Base-by-base conservation (phyloP, 2,797 vertebrate genomes). In the Eulemur coronatus region DNA sequence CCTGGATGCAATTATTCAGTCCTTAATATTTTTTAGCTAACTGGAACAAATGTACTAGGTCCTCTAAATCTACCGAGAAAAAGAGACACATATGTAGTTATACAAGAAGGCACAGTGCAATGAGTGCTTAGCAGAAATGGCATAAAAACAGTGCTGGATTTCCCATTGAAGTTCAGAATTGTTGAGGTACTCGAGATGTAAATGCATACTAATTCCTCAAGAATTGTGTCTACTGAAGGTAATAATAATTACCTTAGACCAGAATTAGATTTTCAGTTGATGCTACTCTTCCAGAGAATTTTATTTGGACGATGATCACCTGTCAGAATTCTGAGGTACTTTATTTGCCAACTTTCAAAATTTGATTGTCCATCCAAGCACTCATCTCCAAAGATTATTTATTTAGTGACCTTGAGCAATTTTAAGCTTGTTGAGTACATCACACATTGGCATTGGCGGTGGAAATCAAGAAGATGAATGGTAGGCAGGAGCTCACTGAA, bases 391-490 rank as follows among this genome's bases (percentile, higher is more conserved):
- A 92, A 86, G 38, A 65, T 63, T 84, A 96, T 96, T 95, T 93
- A 97, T 93, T 96, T 91, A 52, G 41, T 89, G 92, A 87, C 92
- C 63, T 84, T 96, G 94, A 80, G 30, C 90, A 81, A 63, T 80
- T 85, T 96, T 89, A 86, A 93, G 69, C 65, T 76, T 93, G 76
- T 80, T 96, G 79, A 86, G 20, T 67, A 86, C n/a, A 93, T 79
- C 75, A 81, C 30, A 75, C 65, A 35, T 87, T 94, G 69, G 52
- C 89, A 48, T 80, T 91, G 57, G 65, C 75, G 43, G 41, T 75
- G 22, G 65, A 88, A 92, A 89, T 91, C 87, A 63, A 85, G 52
- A 92, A 95, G 95, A 97, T 67, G 46, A 91, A 93, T 95, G 30
- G 52, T 72, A 85, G 61, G 50, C 30, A 61, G 79, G 46, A 73